These are phyloP conservation scores for Phocides pigmalion DNA, from an alignment of 1,140 invertebrate species.

Conservation along the genomic window DNA sequence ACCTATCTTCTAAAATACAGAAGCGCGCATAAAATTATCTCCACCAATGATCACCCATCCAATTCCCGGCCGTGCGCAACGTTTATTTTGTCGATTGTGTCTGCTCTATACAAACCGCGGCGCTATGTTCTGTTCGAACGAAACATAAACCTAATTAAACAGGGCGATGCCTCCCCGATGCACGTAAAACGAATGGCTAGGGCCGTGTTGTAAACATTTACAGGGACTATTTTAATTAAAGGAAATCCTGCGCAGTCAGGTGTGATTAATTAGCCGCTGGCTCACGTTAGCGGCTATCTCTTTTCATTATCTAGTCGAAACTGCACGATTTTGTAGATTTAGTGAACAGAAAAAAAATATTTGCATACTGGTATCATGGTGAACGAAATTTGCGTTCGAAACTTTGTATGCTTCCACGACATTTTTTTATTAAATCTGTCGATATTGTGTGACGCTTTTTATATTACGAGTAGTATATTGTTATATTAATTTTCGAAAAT, in stretches of 20 bases:
- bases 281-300: conserved; percentile 64
- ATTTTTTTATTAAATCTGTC: no score
- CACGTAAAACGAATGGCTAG: conserved; percentile 17
- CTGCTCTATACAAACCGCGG: conserved; percentile 4
- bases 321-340: conserved; percentile 74
- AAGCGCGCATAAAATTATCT: no score
- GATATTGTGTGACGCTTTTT: no score
- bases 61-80: no score
- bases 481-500: no score
- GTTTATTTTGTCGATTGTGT: no score
- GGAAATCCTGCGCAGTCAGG: conserved; percentile 53
- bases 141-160: conserved; percentile 31
- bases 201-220: conserved; percentile 31
- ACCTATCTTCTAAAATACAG: no score
- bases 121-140: conserved; percentile 20
- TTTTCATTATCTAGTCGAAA: conserved; percentile 70
- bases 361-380: conserved; percentile 51
- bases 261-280: conserved; percentile 73
- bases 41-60: no score
- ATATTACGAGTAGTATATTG: no score
- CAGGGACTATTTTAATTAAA: conserved; percentile 55
- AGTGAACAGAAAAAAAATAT: conserved; percentile 61
- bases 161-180: conserved; percentile 23
- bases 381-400: background rate
- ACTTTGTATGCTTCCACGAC: no score